Base-by-base conservation (phyloP, 2,888 invertebrate species). In the Rhimphoctona megacephalus region DNA sequence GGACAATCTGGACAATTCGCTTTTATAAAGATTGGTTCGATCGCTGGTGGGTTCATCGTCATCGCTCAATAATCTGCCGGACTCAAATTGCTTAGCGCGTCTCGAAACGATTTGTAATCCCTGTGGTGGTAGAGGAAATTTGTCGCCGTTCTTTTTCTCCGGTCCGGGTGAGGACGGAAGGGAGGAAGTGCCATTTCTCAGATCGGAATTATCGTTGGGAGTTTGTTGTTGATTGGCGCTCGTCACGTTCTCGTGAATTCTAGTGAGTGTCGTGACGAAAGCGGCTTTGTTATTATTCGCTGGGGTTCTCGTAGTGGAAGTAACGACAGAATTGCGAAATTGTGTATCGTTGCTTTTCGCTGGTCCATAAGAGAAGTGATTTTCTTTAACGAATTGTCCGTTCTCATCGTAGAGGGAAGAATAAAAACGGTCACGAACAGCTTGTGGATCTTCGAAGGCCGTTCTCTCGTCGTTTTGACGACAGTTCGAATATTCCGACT, bases 51-150 rank as follows among this genome's bases (percentile, higher is more conserved):
- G 93, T n/a, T 95, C 95, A 83, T 95, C 95, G 70, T 92, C 93
- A 86, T 95, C 96, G 70, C 95, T 95, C 54, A 95, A 94, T 33
- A 96, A 95, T 90, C 95, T 95, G 3, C 96, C 96, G 19, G 95
- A 95, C 91, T 97, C 97, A 90, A 97, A 96, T 93, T 97, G 97
- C 89, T 96, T 95, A 17, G 97, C 97, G 46, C 97, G 95, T 77
- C 96, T 96, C 22, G 97, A 96, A 54, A 97, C 97, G 84, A 97
- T 95, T 92, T 97, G 97, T 67, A 97, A 94, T 0, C 93, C 94
- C 83, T 94, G 93, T 0, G 94, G 94, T 0, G 95, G 94, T 43
- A 92, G 86, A 0, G 92, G 90, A 57, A 92, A 92, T 70, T 93
- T 94, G 52, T 92, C 94, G 82, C 83, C 88, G 7, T 81, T 84